Conservation (phyloP, 2,797 vertebrate genomes). For the Muraenolepis orangiensis region DNA sequence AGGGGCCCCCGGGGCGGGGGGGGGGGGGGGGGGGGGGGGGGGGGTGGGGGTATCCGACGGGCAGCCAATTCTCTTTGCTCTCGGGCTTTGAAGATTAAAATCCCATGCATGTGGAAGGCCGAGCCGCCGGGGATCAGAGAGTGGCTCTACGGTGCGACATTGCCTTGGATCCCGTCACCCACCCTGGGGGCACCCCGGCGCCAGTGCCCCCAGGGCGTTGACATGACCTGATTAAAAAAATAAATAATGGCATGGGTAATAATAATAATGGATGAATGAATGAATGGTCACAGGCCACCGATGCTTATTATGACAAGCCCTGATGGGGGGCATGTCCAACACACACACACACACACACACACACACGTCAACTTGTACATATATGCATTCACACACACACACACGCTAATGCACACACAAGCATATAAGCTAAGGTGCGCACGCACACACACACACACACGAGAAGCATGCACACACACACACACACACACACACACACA, state of each 20-base stretch:
- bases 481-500: background rate
- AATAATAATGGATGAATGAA: slow-evolving; percentile 61
- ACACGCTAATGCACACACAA: background rate
- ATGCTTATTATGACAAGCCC: slow-evolving; percentile 46
- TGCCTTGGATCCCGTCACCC: slow-evolving; percentile 43
- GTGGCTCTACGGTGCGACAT: slow-evolving; percentile 31
- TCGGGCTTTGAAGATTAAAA: slow-evolving; percentile 51
- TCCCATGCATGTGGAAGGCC: slow-evolving; percentile 40
- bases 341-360: slow-evolving; percentile 1
- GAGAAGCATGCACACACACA: background rate
- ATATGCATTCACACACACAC: background rate
- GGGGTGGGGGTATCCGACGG: slow-evolving; percentile 21
- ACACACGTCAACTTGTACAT: background rate
- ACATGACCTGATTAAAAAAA: slow-evolving; percentile 55
- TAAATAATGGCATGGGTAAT: slow-evolving; percentile 60
- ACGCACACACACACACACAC: too few relatives aligned
- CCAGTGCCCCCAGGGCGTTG: slow-evolving; percentile 43
- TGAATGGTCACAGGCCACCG: slow-evolving; percentile 29
- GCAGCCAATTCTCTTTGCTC: slow-evolving; percentile 47
- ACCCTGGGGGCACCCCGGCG: slow-evolving; percentile 30
- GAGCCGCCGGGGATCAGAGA: slow-evolving; percentile 37
- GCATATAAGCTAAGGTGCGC: background rate
- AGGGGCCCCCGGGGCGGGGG: too few relatives aligned
- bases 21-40: background rate
- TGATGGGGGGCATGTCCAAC: slow-evolving; percentile 49